Base-by-base conservation (phyloP, 2,888 invertebrate species). In the Apotomis capreana region DNA sequence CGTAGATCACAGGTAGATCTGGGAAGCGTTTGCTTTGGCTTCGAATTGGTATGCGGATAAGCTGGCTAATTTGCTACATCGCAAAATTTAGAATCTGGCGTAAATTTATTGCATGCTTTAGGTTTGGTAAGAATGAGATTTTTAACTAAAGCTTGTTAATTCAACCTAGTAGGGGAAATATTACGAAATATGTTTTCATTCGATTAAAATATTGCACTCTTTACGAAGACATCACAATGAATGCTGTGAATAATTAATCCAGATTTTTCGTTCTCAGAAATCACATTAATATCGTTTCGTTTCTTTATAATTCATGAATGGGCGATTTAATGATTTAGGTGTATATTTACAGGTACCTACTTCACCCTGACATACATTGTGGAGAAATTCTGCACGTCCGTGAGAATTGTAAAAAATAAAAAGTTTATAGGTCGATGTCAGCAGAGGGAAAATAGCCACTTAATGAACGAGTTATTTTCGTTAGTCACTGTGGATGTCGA, bases 361-460 rank as follows among this genome's bases (percentile, higher is more conserved):
- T 68, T 69, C 55, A 80, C 90, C 90, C 87, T 91, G 90, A 89
- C 90, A 89, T 74, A 85, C 78, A 83, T 87, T 44, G 68, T 74
- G 78, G 78, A 81, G 81, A 85, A 84, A 83, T 83, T 81, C 75
- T 81, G 78, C 82, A 81, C 78, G 80, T 79, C 84, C 84, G 77
- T 78, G 76, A 70, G 69, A 78, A 79, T 81, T 79, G 83, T 84
- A 79, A 81, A 86, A 86, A 74, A 73, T 51, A 69, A 83, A 84
- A 81, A 79, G 79, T 78, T 78, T 80, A 78, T 81, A 87, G 84
- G 85, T 87, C 84, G 84, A 83, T 87, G 87, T 86, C 86, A 86
- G 80, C 73, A 61, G 77, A 77, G 78, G 77, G 82, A 85, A 89
- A 87, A 85, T 76, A 70, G 77, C 77, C 79, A 81, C 81, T 82